phyloP scores from a whole-genome alignment of 35 echinoderm and acorn worm species.

The Ptychodera flava region DNA sequence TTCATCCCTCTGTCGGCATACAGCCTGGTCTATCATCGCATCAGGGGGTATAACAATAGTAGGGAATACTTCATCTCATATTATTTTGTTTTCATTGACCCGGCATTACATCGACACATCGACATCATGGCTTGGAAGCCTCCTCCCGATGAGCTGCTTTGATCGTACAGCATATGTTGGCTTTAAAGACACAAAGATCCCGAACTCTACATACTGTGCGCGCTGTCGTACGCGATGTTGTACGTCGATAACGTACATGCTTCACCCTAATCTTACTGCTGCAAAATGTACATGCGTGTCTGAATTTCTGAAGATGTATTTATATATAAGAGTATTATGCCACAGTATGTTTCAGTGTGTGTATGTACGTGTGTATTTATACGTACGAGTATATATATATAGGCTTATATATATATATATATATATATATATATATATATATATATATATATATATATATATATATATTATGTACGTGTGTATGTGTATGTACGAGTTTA shows the following conservation, averaged over 20 bases:
- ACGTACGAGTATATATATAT: background rate
- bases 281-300: background rate
- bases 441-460: background rate
- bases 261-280: too few species aligned
- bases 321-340: background rate
- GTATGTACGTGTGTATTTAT: background rate
- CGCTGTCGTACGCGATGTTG: background rate
- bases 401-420: background rate
- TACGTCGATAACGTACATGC: too few species aligned
- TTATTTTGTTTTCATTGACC: too few species aligned
- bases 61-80: too few species aligned
- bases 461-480: background rate
- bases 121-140: too few species aligned
- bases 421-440: background rate
- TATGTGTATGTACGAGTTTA: background rate
- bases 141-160: too few species aligned
- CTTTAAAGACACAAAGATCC: too few species aligned
- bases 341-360: background rate
- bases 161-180: too few species aligned
- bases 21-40: too few species aligned
- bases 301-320: background rate
- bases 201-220: background rate
- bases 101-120: too few species aligned
- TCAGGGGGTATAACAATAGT: too few species aligned
- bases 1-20: too few species aligned